Evolutionary conservation across 2,113 vertebrate genomes (phyloP).

Genomic region (Cervus canadensis): DNA sequence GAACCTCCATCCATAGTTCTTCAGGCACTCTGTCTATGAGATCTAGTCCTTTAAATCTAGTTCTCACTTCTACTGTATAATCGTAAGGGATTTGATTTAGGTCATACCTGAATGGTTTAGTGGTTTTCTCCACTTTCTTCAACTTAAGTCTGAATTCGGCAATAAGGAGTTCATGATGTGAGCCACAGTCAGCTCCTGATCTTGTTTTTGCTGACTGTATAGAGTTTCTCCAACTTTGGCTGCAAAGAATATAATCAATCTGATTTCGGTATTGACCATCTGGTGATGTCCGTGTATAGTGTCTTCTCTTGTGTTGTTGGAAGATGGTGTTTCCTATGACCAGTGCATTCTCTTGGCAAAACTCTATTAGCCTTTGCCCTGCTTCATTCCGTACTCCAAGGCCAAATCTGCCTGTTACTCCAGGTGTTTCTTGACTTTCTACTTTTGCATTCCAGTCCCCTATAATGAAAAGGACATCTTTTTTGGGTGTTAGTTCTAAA

Average conservation of each 20-base stretch:
- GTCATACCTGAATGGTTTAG: not conserved
- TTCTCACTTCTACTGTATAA: not conserved
- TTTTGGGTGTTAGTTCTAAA: not conserved
- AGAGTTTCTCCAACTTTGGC: not conserved
- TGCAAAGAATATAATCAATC: not conserved
- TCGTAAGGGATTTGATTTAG: not conserved
- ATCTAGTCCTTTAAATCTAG: not conserved
- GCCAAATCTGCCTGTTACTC: not conserved
- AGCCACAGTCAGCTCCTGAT: not conserved
- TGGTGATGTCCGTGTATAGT: not conserved
- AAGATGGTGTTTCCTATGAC: not conserved
- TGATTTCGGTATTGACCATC: not conserved
- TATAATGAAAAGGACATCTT: not conserved
- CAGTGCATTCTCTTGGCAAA: fast-evolving
- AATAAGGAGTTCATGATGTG: not conserved
- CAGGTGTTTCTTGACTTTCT: not conserved
- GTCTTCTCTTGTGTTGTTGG: not conserved
- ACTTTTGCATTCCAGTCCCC: not conserved
- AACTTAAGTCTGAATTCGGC: not conserved
- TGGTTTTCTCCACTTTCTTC: not conserved
- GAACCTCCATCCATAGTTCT: not conserved
- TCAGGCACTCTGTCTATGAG: not conserved
- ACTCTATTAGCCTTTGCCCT: not conserved
- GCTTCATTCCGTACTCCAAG: not conserved
- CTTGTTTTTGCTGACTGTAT: not conserved